phyloP scores from a whole-genome alignment of 2,113 vertebrate species.

The cattle (Bos taurus) region ARS-UCD2.0 NC_037336.1:49253001-49253500 shows the following conservation, averaged over 20 bases:
- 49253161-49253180: neutral
- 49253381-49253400: neutral
- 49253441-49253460: neutral
- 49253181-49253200: neutral
- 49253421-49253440: neutral
- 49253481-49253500: slow-evolving; percentile 5
- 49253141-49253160: neutral
- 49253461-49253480: neutral
- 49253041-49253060: neutral
- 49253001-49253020: neutral
- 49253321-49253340: neutral
- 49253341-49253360: too few relatives aligned
- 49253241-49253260: neutral
- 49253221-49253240: neutral
- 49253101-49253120: neutral
- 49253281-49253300: neutral
- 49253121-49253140: neutral
- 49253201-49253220: neutral
- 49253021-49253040: neutral
- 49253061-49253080: neutral
- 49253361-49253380: neutral
- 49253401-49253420: neutral
- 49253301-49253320: neutral
- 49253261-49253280: neutral
- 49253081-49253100: neutral